Evolutionary conservation across 2,888 invertebrate genomes (phyloP).

Genomic region (Cheilosia vernalis): DNA sequence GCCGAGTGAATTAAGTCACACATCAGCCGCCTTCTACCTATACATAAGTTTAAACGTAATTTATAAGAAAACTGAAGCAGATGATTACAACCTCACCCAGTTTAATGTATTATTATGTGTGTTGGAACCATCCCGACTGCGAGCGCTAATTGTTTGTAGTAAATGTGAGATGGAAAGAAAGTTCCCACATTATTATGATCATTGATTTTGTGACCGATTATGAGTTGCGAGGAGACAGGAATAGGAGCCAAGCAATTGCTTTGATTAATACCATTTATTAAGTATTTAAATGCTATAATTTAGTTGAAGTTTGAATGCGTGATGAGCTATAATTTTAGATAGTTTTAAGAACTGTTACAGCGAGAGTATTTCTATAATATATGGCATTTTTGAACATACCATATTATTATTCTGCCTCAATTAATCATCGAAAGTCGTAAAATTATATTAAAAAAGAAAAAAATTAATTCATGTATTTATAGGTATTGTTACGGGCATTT

Average conservation of each 20-base stretch:
- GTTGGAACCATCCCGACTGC: background rate
- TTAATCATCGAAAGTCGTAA: background rate
- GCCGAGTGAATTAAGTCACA: constrained; percentile 19
- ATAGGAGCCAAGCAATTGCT: background rate
- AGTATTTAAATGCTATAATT: background rate
- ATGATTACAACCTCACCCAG: constrained; percentile 33
- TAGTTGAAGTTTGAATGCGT: background rate
- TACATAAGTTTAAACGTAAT: background rate
- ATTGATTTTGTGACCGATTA: background rate
- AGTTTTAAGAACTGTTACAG: background rate
- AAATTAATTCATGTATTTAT: no score
- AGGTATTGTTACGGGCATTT: no score
- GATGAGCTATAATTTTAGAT: background rate
- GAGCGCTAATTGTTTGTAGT: background rate
- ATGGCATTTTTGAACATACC: background rate
- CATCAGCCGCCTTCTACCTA: constrained; percentile 9
- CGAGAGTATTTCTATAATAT: background rate
- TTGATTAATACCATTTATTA: background rate
- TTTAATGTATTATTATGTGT: constrained; percentile 17
- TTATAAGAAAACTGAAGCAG: constrained; percentile 13
- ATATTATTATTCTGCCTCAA: background rate
- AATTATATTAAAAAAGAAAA: no score
- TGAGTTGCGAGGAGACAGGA: no score
- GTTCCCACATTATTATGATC: constrained; percentile 38
- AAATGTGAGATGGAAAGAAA: constrained; percentile 28